A percentile compares a stretch with the other conserved stretches of the same genome.
phyloP scores from a whole-genome alignment of 2,797 vertebrate species.

The Salarias fasciatus region DNA sequence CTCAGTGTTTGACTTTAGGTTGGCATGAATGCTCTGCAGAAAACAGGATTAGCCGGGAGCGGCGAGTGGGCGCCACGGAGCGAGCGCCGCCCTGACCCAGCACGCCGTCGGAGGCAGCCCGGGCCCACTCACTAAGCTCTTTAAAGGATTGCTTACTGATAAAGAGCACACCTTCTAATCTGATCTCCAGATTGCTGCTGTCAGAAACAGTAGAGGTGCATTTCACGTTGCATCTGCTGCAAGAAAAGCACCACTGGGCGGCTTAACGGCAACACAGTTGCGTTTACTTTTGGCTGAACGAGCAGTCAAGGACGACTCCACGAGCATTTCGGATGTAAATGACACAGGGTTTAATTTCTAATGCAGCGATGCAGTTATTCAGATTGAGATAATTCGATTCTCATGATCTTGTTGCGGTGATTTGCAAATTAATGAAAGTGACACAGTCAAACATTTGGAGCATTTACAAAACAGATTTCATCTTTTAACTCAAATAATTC shows the following conservation, averaged over 20 bases:
- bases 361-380: conserved; percentile 10
- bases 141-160: conserved; percentile 60
- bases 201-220: conserved; percentile 62
- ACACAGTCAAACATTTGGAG: no score
- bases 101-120: conserved; percentile 47
- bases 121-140: conserved; percentile 47
- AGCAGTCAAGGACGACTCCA: conserved; percentile 44
- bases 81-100: conserved; percentile 59
- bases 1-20: conserved; percentile 29
- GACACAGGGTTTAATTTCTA: conserved; percentile 4
- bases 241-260: conserved; percentile 30
- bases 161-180: conserved; percentile 64
- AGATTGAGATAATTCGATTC: conserved; percentile 31
- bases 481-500: no score
- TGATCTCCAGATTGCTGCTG: conserved; percentile 71
- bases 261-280: not conserved
- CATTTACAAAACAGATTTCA: no score
- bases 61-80: conserved; percentile 39
- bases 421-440: conserved; percentile 20
- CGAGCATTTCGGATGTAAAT: conserved; percentile 38
- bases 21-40: conserved; percentile 49
- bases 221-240: conserved; percentile 60
- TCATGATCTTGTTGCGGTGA: conserved; percentile 44
- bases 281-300: conserved; percentile 28
- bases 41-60: conserved; percentile 66